Percentiles rank a stretch among this genome's conserved stretches.
Evolutionary conservation across 2,113 vertebrate species (phyloP).

Genomic region (Callionymus lyra): DNA sequence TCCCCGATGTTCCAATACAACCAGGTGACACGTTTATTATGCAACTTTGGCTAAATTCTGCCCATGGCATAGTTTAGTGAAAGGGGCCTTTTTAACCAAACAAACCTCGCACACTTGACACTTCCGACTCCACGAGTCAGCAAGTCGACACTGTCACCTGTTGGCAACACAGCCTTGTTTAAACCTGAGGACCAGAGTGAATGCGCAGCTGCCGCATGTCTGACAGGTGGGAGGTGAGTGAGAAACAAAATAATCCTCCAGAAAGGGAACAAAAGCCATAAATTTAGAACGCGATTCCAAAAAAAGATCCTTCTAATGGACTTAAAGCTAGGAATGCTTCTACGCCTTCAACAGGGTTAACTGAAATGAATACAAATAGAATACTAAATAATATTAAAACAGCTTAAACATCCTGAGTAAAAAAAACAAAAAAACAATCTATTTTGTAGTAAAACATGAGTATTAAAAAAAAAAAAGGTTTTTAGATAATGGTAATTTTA

Average conservation of each 20-base stretch:
- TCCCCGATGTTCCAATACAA: slow-evolving; percentile 3
- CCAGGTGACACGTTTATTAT: background rate
- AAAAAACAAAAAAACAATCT: too few species aligned
- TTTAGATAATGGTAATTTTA: too few species aligned
- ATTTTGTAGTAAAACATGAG: too few species aligned
- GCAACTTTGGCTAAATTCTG: slow-evolving; percentile 20
- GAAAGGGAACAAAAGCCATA: background rate
- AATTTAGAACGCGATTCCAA: background rate
- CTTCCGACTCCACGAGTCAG: slow-evolving; percentile 24
- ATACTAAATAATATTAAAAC: too few species aligned
- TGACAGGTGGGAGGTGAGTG: slow-evolving; percentile 30
- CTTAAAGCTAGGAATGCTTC: too few species aligned
- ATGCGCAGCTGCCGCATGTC: slow-evolving; percentile 38
- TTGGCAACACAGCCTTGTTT: slow-evolving; percentile 23
- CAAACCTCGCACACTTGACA: slow-evolving; percentile 30
- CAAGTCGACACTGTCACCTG: slow-evolving; percentile 36
- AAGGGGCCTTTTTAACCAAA: slow-evolving; percentile 18
- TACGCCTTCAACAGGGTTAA: too few species aligned
- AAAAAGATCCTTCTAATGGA: slow-evolving; percentile 7
- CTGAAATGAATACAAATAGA: too few species aligned
- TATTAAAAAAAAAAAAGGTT: too few species aligned
- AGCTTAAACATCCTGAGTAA: too few species aligned
- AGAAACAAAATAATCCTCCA: slow-evolving; percentile 25
- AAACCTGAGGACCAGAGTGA: slow-evolving; percentile 23
- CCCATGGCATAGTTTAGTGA: slow-evolving; percentile 11